A percentile compares a stretch with the other conserved stretches of the same genome.
Conservation (phyloP, 1,140 invertebrate species). For the Schlechtendalia chinensis region DNA sequence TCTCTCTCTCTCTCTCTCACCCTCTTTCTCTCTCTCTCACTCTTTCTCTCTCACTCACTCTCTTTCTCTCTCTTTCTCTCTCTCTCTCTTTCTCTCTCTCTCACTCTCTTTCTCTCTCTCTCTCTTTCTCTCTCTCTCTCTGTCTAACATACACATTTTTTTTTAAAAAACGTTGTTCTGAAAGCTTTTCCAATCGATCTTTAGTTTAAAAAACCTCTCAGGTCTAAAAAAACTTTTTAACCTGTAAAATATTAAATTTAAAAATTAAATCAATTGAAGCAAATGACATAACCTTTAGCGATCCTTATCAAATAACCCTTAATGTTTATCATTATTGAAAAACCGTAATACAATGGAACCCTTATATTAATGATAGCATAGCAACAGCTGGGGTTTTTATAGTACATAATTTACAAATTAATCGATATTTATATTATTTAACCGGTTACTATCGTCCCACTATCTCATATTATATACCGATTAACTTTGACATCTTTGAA, state of each 20-base stretch:
- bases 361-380: background rate
- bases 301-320: background rate
- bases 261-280: conserved; percentile 22
- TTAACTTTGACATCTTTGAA: background rate
- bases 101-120: too few species aligned
- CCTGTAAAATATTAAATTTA: conserved; percentile 14
- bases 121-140: background rate
- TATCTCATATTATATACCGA: too few species aligned
- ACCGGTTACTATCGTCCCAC: background rate
- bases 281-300: background rate
- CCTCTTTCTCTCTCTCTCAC: too few species aligned
- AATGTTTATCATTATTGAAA: background rate
- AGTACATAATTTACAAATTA: background rate
- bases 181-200: conserved; percentile 35
- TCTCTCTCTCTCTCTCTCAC: too few species aligned
- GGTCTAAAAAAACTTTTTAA: background rate
- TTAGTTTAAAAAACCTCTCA: background rate
- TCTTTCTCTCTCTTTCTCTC: background rate
- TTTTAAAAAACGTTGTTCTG: background rate
- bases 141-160: too few species aligned
- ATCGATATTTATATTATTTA: background rate
- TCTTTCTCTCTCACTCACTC: background rate
- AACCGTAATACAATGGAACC: background rate
- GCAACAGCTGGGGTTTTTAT: background rate
- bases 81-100: too few species aligned